Evolutionary conservation across 2,888 invertebrate genomes (phyloP), one percentile per base, ranked within the genome.

Genomic region (Parnassius smintheus): DNA sequence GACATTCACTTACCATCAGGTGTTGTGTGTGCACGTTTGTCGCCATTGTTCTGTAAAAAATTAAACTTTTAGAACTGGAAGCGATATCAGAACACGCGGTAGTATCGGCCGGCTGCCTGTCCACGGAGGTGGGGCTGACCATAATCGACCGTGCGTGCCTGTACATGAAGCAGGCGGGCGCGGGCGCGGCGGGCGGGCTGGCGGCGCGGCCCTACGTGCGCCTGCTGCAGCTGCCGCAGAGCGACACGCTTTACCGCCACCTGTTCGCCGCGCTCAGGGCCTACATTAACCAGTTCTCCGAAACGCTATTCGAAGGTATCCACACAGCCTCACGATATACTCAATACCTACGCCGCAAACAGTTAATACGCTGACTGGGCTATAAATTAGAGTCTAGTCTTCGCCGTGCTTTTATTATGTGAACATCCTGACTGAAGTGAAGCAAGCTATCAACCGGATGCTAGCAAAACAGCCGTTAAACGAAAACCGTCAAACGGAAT

Each of bases 251-350:
- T 54, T 95, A 98, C 72, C 95, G 96, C 73, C 98, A 99, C 77
- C 95, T 98, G 22, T 98, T 99, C 83, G 98, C 98, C 2, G 96
- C 98, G 0, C 88, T 99, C 56, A 93, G 98, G 69, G 96, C 97
- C 0, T 98, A 98, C 78, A 96, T 99, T 63, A 98, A 97, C 81
- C 96, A 97, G 85, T 97, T 96, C 80, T 96, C 97, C 0, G 92
- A 94, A 62, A 95, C 96, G 3, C 86, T 97, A 55, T 98, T 97
- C 85, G 95, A 96, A 93, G 97, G 96, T 93, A 85, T 35, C 35
- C 35, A 35, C 35, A 35, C 7, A 4, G 4, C 35, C 35, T 1
- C 4, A 35, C 35, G 35, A 35, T 35, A 35, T 7, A 4, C 35
- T 35, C 35, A 1, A 35, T 35, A 7, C 1, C 35, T 35, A 7